These are phyloP conservation scores for Acomys russatus DNA, from an alignment of 2,797 vertebrate species.

Conservation along the genomic window DNA sequence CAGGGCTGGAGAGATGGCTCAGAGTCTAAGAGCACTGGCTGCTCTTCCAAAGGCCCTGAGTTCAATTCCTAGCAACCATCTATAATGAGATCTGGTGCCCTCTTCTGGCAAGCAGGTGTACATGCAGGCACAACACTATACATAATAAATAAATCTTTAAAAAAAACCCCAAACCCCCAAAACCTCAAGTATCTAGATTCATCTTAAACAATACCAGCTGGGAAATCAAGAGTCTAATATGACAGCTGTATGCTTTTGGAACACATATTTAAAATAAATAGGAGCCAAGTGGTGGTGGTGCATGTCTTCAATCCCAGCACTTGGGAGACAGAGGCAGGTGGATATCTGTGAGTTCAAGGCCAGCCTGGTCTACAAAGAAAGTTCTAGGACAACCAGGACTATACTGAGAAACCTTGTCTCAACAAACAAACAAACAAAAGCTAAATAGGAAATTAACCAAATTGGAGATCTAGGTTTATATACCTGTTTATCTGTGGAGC, in stretches of 20 bases:
- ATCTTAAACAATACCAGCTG: not conserved
- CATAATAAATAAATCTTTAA: not conserved
- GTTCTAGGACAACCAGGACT: not conserved
- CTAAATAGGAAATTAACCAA: constrained; percentile 5
- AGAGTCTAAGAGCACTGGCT: too few species aligned
- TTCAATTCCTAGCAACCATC: too few species aligned
- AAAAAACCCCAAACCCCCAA: not conserved
- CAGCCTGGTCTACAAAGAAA: not conserved
- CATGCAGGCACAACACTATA: too few species aligned
- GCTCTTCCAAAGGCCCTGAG: too few species aligned
- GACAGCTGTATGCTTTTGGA: not conserved
- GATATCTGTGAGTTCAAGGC: not conserved
- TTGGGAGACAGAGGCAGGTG: not conserved
- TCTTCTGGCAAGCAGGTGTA: too few species aligned
- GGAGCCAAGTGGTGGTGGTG: not conserved
- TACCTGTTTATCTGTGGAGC: not conserved
- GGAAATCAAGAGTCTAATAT: not conserved
- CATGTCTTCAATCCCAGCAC: not conserved
- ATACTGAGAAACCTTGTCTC: not conserved
- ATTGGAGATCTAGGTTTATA: not conserved
- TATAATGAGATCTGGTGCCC: too few species aligned
- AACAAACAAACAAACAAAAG: not conserved
- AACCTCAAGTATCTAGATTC: not conserved
- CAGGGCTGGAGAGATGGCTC: too few species aligned
- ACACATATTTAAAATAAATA: not conserved